Conservation (phyloP, 1,140 invertebrate species). For the Cyphomyrmex costatus region DNA sequence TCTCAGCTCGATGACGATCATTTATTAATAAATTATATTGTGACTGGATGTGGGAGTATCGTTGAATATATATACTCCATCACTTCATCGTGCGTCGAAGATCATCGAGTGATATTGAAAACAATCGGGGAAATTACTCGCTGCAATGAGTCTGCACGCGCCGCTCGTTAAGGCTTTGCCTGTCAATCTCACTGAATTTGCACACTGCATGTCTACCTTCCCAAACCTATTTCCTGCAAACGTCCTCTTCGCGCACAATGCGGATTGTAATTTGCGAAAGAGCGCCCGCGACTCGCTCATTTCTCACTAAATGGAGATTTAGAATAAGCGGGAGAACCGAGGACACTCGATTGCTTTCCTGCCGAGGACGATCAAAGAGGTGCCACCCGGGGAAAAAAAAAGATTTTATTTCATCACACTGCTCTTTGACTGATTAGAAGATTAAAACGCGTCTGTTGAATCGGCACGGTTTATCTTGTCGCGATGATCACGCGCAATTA, state of each 20-base stretch:
- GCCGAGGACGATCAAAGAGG: constrained; percentile 15
- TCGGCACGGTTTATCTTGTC: constrained; percentile 26
- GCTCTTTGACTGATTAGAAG: constrained; percentile 37
- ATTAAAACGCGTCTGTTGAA: constrained; percentile 20
- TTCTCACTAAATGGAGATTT: constrained; percentile 45
- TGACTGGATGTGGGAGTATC: background rate
- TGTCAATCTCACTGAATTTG: constrained; percentile 68
- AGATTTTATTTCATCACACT: background rate
- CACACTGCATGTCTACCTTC: constrained; percentile 63
- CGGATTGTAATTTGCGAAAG: constrained; percentile 51
- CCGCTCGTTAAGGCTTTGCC: constrained; percentile 66
- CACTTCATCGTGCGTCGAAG: constrained; percentile 23
- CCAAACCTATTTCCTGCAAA: background rate
- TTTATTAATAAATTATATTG: constrained; percentile 27
- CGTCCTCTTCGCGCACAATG: background rate
- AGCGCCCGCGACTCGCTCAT: constrained; percentile 38
- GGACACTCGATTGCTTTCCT: constrained; percentile 22
- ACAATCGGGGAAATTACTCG: constrained; percentile 54
- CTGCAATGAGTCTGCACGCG: constrained; percentile 70
- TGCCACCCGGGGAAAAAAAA: background rate
- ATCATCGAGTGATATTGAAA: constrained; percentile 30
- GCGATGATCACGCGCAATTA: background rate
- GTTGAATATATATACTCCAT: background rate
- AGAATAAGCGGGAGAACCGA: background rate
- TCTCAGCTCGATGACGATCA: background rate